phyloP scores from a whole-genome alignment of 1,140 invertebrate genomes.

The Ladona fulva region DNA sequence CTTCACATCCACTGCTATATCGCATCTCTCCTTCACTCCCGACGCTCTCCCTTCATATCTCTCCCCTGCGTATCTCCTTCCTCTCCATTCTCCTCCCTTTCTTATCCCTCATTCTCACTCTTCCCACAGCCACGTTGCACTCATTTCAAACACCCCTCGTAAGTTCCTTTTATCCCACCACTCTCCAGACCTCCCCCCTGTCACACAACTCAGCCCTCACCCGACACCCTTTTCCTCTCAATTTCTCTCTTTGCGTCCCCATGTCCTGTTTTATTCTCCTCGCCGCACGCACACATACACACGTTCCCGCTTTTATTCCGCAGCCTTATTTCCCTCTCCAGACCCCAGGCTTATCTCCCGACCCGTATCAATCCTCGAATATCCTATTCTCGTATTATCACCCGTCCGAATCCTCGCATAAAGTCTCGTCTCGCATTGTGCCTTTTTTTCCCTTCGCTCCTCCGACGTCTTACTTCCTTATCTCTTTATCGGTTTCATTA shows the following conservation, averaged over 20 bases:
- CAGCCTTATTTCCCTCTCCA: no score
- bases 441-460: not conserved
- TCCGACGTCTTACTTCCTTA: not conserved
- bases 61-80: no score
- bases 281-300: no score
- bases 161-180: not conserved
- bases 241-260: not conserved
- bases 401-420: no score
- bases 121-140: no score
- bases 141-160: not conserved
- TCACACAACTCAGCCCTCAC: not conserved
- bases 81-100: no score
- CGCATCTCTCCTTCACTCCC: not conserved
- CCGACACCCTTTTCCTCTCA: not conserved
- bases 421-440: not conserved
- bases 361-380: not conserved
- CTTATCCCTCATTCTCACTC: no score
- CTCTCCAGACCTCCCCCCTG: not conserved
- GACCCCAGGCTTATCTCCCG: no score
- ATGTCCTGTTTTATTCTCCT: not conserved
- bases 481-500: not conserved
- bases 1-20: not conserved
- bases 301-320: no score
- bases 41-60: no score
- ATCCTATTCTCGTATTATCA: not conserved